These are phyloP conservation scores for Tipula unca DNA, from an alignment of 2,888 invertebrate genomes.

Conservation along the genomic window DNA sequence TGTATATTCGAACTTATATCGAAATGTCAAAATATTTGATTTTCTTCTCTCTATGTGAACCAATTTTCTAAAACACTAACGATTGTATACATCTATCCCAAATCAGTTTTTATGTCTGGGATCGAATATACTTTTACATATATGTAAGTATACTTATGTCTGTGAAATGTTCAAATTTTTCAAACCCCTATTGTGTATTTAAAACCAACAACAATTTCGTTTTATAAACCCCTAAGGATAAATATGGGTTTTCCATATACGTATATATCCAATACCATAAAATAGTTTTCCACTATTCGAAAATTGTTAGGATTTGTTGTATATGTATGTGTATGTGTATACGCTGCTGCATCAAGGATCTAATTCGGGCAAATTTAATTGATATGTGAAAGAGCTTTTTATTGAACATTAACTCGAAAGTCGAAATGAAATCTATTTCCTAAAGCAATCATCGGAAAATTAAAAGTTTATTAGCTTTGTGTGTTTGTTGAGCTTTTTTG, in stretches of 20 bases:
- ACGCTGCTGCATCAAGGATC: too few relatives aligned
- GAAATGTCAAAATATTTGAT: neutral
- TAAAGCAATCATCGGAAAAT: neutral
- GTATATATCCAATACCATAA: neutral
- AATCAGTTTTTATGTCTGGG: conserved; percentile 8
- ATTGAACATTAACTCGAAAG: neutral
- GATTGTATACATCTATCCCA: neutral
- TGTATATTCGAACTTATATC: too few relatives aligned
- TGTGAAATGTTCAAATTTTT: neutral
- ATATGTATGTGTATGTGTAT: too few relatives aligned
- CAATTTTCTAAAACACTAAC: neutral
- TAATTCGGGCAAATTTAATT: neutral
- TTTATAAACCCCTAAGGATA: neutral
- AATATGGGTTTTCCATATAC: neutral
- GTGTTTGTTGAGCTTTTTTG: neutral
- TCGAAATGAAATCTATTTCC: neutral
- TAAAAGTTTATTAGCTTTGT: neutral
- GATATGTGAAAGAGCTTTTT: neutral
- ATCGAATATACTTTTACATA: neutral
- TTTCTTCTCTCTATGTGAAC: neutral
- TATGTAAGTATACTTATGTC: neutral
- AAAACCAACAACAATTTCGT: neutral
- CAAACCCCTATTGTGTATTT: neutral
- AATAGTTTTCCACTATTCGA: neutral
- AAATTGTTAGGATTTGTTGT: neutral